Evolutionary conservation across 1,140 invertebrate genomes (phyloP).

Genomic region (Bombus confusus): DNA sequence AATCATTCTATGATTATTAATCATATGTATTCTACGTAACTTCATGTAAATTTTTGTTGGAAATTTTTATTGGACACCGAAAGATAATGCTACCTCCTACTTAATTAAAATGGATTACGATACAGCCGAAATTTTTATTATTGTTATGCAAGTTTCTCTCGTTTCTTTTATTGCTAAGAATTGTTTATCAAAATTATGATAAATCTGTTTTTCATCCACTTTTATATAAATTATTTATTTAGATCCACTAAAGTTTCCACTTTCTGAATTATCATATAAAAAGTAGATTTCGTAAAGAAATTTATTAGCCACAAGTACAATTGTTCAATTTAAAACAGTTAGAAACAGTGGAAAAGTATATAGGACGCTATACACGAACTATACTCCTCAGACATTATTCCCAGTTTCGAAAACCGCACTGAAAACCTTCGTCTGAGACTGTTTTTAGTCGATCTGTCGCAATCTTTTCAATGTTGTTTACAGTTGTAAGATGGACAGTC

Average conservation of each 20-base stretch:
- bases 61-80: background rate
- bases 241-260: too few relatives aligned
- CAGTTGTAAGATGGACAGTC: background rate
- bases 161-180: too few relatives aligned
- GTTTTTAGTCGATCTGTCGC: background rate
- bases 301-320: background rate
- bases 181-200: too few relatives aligned
- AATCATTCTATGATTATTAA: background rate
- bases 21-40: background rate
- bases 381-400: background rate
- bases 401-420: too few relatives aligned
- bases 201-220: too few relatives aligned
- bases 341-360: too few relatives aligned
- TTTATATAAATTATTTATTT: too few relatives aligned
- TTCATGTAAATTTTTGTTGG: background rate
- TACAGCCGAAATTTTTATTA: background rate
- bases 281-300: background rate
- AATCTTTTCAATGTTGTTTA: background rate
- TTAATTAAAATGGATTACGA: background rate
- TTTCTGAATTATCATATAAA: too few relatives aligned
- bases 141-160: background rate
- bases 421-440: too few relatives aligned
- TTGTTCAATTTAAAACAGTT: background rate
- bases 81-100: too few relatives aligned
- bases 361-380: too few relatives aligned